A percentile compares a stretch with the other conserved stretches of the same genome.
Conservation (phyloP, 2,888 invertebrate species). For the Unio pictorum region DNA sequence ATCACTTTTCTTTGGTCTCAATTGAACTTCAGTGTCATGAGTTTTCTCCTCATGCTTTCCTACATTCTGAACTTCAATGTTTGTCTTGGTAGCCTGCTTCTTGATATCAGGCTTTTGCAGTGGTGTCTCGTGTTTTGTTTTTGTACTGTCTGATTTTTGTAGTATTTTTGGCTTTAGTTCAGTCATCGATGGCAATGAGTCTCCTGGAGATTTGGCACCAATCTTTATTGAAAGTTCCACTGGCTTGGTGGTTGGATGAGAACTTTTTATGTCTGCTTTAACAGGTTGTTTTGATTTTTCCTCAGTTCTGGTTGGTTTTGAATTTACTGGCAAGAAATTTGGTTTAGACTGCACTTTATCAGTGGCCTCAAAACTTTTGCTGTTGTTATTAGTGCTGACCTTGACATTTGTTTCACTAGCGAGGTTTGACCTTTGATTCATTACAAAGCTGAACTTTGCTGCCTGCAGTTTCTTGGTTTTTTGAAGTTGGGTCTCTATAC, state of each 20-base stretch:
- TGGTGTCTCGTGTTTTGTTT: too few species aligned
- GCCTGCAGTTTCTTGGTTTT: constrained; percentile 65
- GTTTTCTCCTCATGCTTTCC: constrained; percentile 1
- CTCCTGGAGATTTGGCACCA: too few species aligned
- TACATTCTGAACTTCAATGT: too few species aligned
- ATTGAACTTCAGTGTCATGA: background rate
- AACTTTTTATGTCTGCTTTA: background rate
- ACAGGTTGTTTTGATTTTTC: background rate
- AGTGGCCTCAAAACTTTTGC: background rate
- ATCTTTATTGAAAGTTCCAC: too few species aligned
- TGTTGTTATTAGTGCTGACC: too few species aligned
- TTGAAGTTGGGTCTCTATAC: constrained; percentile 61
- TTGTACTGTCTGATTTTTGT: too few species aligned
- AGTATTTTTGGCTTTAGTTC: too few species aligned
- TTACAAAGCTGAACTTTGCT: constrained; percentile 50
- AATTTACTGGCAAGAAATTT: background rate
- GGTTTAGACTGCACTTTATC: constrained; percentile 5
- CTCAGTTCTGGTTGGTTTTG: background rate
- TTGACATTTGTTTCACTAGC: background rate
- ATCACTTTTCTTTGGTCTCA: constrained; percentile 3
- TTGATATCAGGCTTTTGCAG: background rate
- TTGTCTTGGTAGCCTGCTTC: background rate
- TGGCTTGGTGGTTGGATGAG: too few species aligned
- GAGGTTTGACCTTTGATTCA: background rate
- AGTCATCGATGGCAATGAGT: too few species aligned